These are phyloP conservation scores for Ceramica pisi DNA, from an alignment of 2,888 invertebrate genomes.

Conservation along the genomic window DNA sequence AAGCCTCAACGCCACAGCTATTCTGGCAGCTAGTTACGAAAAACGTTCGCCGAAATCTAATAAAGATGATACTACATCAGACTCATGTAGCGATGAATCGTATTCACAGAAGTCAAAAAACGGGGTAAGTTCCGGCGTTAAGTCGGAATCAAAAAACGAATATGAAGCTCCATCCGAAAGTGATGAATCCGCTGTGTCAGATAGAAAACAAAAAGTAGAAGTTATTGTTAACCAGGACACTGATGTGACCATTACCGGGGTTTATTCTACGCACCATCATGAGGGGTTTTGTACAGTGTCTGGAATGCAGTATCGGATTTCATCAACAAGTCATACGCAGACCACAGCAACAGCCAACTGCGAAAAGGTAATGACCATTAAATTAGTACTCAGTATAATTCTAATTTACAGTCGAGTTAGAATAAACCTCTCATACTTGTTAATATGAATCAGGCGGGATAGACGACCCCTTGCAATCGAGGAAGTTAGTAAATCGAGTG, in stretches of 20 bases:
- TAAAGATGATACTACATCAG: constrained; percentile 91
- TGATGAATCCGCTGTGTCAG: constrained; percentile 78
- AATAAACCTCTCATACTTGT: constrained; percentile 45
- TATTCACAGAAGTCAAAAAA: constrained; percentile 89
- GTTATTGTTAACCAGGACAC: constrained; percentile 96
- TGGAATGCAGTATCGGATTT: constrained; percentile 96
- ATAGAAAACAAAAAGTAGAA: constrained; percentile 92
- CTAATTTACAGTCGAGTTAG: constrained; percentile 1
- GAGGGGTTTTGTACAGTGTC: constrained; percentile 96
- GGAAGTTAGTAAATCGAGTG: constrained; percentile 76
- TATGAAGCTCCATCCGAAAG: constrained; percentile 83
- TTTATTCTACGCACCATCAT: constrained; percentile 95
- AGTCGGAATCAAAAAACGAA: constrained; percentile 88
- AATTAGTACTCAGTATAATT: constrained; percentile 14
- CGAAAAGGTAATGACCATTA: constrained; percentile 89
- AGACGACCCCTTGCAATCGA: constrained; percentile 47
- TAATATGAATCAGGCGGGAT: constrained; percentile 37
- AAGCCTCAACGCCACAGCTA: constrained; percentile 97
- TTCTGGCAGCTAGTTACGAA: constrained; percentile 97
- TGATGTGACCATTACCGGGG: constrained; percentile 96
- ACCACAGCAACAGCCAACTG: constrained; percentile 96
- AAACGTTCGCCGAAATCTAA: constrained; percentile 92
- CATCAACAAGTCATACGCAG: constrained; percentile 96
- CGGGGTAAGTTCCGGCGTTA: constrained; percentile 89
- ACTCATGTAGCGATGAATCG: constrained; percentile 90